Evolutionary conservation across 2,888 invertebrate species (phyloP).

Genomic region (Drosophila subsilvestris): DNA sequence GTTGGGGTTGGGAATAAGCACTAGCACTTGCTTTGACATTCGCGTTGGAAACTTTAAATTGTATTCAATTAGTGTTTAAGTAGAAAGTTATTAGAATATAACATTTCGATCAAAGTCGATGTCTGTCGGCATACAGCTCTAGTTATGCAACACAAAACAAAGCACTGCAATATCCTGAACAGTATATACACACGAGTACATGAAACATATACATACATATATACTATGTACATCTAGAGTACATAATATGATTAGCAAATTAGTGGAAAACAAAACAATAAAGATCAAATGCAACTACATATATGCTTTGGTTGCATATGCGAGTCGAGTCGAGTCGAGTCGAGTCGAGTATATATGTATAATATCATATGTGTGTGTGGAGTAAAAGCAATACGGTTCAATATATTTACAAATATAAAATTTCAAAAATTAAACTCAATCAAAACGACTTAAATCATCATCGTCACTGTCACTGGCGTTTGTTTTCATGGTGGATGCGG

Average conservation of each 20-base stretch:
- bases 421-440: slow-evolving; percentile 55
- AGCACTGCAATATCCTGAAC: slow-evolving; percentile 9
- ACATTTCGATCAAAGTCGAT: slow-evolving; percentile 50
- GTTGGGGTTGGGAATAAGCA: not conserved
- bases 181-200: not conserved
- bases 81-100: slow-evolving; percentile 47
- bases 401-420: slow-evolving; percentile 41
- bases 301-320: not conserved
- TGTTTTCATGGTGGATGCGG: not conserved
- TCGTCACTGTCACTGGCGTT: slow-evolving; percentile 32
- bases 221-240: not conserved
- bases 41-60: slow-evolving; percentile 35
- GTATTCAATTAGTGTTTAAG: slow-evolving; percentile 52
- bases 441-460: slow-evolving; percentile 72
- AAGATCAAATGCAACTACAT: not conserved
- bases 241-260: slow-evolving; percentile 11
- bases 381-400: not conserved
- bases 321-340: not conserved
- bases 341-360: no score
- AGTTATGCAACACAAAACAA: slow-evolving; percentile 32
- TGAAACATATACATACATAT: not conserved
- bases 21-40: slow-evolving; percentile 43
- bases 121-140: slow-evolving; percentile 37
- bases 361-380: not conserved
- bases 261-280: not conserved